These are phyloP conservation scores for Neodon shergylaensis DNA, from an alignment of 2,113 vertebrate species.

Conservation along the genomic window DNA sequence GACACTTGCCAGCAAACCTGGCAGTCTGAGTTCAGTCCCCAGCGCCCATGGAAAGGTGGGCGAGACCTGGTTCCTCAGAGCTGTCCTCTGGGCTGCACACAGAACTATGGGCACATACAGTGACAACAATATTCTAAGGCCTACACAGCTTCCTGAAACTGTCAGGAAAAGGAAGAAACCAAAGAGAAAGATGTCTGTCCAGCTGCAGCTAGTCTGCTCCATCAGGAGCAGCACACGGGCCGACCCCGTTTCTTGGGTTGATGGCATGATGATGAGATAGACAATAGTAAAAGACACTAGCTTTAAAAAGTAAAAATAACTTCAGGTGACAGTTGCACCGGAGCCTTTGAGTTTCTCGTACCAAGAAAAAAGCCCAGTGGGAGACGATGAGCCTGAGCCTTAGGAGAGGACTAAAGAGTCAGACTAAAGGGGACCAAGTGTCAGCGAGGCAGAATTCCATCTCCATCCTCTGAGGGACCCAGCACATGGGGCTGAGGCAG, in stretches of 20 bases:
- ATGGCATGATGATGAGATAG: rapidly evolving
- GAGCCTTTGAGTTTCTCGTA: neutral
- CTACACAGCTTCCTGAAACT: neutral
- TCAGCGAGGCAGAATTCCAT: neutral
- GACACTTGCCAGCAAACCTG: neutral
- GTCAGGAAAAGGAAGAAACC: neutral
- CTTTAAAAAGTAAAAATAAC: neutral
- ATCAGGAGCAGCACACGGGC: neutral
- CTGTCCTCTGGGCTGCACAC: neutral
- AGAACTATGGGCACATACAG: neutral
- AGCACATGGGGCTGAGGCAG: neutral
- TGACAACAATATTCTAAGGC: neutral
- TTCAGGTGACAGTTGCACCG: neutral
- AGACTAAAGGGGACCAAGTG: neutral
- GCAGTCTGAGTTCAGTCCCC: neutral
- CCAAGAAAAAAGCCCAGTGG: neutral
- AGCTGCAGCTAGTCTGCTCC: neutral
- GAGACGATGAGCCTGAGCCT: neutral
- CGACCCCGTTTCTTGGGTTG: neutral
- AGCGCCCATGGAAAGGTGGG: neutral
- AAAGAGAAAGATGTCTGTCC: neutral
- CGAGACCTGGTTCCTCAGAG: too few species aligned
- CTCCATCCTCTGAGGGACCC: neutral
- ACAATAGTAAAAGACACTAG: neutral
- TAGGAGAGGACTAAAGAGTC: neutral